These are phyloP conservation scores for Willowsia nigromaculata DNA, from an alignment of 2,888 invertebrate genomes.

Conservation along the genomic window DNA sequence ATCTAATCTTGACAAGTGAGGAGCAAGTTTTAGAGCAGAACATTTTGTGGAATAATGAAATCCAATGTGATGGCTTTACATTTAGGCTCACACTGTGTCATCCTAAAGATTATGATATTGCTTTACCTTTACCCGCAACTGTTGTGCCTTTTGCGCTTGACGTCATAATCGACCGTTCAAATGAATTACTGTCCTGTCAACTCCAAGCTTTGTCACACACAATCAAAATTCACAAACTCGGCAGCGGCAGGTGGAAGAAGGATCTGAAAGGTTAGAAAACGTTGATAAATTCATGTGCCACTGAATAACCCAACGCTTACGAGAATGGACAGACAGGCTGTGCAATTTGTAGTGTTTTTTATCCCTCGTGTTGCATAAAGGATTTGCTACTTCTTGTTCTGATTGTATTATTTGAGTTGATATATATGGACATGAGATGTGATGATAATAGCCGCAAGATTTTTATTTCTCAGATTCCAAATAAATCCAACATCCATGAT, in stretches of 20 bases:
- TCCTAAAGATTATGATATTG: not conserved
- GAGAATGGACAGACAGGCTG: not conserved
- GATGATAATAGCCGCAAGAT: conserved; percentile 15
- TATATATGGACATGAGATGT: conserved; percentile 1
- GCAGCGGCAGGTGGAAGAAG: not conserved
- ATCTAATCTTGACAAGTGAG: not conserved
- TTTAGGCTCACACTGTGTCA: not conserved
- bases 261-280: not conserved
- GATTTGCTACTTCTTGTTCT: not conserved
- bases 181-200: conserved; percentile 13
- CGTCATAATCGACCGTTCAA: not conserved
- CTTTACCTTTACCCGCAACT: not conserved
- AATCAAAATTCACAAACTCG: not conserved
- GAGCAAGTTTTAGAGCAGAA: conserved; percentile 10
- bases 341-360: conserved; percentile 9
- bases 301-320: not conserved
- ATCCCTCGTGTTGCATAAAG: not conserved
- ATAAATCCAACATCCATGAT: too few species aligned
- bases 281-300: not conserved
- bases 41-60: not conserved
- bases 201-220: not conserved
- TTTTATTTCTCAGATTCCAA: not conserved
- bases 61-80: not conserved
- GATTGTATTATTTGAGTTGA: not conserved
- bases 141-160: not conserved